Percentiles rank a stretch among this genome's conserved stretches.
These are phyloP conservation scores for Leptestheria dahalacensis DNA, from an alignment of 1,140 invertebrate species.

Conservation along the genomic window DNA sequence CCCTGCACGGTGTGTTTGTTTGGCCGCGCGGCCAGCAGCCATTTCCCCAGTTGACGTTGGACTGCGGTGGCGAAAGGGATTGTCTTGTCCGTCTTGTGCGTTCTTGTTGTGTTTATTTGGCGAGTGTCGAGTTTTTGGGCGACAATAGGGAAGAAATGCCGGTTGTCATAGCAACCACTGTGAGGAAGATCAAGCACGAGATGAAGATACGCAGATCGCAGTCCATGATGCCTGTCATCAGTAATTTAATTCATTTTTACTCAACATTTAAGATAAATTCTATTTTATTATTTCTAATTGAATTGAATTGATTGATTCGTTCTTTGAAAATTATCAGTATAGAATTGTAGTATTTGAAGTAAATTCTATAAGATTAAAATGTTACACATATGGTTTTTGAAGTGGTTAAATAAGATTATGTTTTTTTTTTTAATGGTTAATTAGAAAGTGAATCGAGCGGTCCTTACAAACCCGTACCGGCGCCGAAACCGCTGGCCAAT, in stretches of 20 bases:
- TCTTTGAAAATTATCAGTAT: no score
- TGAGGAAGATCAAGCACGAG: constrained; percentile 13
- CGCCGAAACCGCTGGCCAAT: constrained; percentile 13
- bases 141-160: constrained; percentile 1
- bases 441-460: constrained; percentile 7
- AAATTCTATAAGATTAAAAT: no score
- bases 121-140: constrained; percentile 3
- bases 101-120: background rate
- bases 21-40: no score
- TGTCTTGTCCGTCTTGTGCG: background rate
- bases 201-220: constrained; percentile 13
- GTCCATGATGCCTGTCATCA: constrained; percentile 2
- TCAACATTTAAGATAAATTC: no score
- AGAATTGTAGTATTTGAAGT: no score
- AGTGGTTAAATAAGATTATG: background rate
- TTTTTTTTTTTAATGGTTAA: background rate
- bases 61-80: no score
- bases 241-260: no score
- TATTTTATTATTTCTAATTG: no score
- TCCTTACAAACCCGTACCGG: constrained; percentile 14
- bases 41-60: no score
- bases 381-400: background rate
- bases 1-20: no score
- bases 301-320: no score
- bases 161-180: constrained; percentile 14